Evolutionary conservation across 2,888 invertebrate species (phyloP).

Genomic region (Noctua fimbriata): DNA sequence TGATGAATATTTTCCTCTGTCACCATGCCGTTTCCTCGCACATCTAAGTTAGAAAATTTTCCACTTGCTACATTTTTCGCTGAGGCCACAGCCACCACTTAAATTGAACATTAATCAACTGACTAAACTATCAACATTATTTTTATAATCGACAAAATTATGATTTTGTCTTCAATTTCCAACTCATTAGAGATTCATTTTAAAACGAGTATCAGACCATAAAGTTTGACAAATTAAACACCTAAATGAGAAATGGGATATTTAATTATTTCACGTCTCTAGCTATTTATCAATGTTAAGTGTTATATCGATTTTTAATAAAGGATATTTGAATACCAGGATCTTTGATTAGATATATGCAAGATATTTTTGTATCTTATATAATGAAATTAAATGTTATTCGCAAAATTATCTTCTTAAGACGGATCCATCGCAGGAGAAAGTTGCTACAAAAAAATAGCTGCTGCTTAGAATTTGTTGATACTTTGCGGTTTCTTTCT

Average conservation of each 20-base stretch:
- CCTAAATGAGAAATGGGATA: constrained; percentile 65
- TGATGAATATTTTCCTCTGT: not conserved
- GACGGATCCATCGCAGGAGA: not conserved
- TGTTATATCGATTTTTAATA: constrained; percentile 45
- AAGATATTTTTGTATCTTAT: not conserved
- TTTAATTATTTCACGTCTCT: constrained; percentile 66
- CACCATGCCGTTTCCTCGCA: not conserved
- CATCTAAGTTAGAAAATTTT: not conserved
- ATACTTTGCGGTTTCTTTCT: not conserved
- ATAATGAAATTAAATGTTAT: not conserved
- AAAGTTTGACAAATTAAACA: constrained; percentile 76
- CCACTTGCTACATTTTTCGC: constrained; percentile 3
- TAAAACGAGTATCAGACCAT: constrained; percentile 69
- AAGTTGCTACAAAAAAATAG: not conserved
- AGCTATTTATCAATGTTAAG: constrained; percentile 73
- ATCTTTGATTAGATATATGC: not conserved
- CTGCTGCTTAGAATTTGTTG: not conserved
- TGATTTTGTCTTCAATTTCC: constrained; percentile 46
- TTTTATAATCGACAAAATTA: constrained; percentile 28
- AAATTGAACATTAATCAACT: not conserved
- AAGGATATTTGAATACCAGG: constrained; percentile 30
- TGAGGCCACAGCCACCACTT: not conserved
- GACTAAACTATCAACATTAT: constrained; percentile 25
- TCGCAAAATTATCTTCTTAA: not conserved
- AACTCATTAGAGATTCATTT: constrained; percentile 72